phyloP scores from a whole-genome alignment of 2,797 vertebrate genomes.

The Malurus leucopterus region DNA sequence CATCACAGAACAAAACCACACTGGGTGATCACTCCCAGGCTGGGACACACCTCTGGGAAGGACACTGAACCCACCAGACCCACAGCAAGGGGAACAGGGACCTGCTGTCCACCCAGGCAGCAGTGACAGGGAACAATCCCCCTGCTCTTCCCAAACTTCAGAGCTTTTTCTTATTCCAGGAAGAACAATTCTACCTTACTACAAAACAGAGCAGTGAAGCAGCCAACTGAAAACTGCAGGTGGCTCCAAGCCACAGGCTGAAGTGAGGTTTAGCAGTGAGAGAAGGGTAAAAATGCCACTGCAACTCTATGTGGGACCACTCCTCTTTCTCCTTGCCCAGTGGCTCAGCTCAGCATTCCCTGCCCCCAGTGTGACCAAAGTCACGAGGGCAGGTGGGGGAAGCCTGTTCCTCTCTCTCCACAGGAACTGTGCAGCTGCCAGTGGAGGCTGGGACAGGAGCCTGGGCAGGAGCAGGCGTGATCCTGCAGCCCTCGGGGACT shows the following conservation, averaged over 20 bases:
- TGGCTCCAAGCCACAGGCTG: neutral
- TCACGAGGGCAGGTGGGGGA: neutral
- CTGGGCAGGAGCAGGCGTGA: neutral
- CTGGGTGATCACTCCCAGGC: neutral
- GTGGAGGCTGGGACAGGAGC: neutral
- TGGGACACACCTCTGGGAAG: neutral
- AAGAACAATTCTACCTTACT: neutral
- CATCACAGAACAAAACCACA: slow-evolving; percentile 7
- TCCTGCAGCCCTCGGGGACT: neutral
- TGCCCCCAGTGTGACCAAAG: neutral
- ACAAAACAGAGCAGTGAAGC: neutral
- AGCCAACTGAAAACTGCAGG: neutral
- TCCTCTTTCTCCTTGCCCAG: neutral
- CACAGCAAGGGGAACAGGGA: neutral
- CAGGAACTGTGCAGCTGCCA: neutral
- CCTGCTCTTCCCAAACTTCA: neutral
- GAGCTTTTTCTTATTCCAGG: neutral
- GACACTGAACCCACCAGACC: neutral
- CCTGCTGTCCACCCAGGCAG: neutral
- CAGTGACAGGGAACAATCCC: neutral
- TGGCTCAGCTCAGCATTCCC: neutral
- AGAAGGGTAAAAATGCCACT: neutral
- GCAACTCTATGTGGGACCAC: neutral
- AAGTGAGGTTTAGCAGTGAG: neutral
- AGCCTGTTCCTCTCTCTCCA: neutral